These are phyloP conservation scores for Strigops habroptila DNA, from an alignment of 2,113 vertebrate species.

Conservation along the genomic window DNA sequence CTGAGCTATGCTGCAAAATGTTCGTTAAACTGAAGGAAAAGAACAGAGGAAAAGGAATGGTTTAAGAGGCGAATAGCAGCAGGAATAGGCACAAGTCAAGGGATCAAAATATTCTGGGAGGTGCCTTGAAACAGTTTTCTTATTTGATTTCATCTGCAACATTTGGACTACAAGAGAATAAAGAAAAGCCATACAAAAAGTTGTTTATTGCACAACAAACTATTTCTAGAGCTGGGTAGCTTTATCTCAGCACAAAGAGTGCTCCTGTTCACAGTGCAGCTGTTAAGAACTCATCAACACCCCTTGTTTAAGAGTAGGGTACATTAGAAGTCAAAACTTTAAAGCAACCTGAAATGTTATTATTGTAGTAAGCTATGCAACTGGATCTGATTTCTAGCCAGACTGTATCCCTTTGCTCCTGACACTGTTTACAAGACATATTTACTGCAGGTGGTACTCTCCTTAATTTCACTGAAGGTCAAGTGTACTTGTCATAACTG, in stretches of 20 bases:
- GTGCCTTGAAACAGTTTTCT: background rate
- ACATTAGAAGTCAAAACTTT: constrained; percentile 10
- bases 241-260: background rate
- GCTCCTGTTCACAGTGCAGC: constrained; percentile 31
- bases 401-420: constrained; percentile 6
- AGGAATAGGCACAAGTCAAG: background rate
- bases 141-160: background rate
- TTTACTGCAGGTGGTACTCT: constrained; percentile 54
- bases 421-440: constrained; percentile 35
- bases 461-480: constrained; percentile 54
- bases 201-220: background rate
- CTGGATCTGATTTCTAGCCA: constrained; percentile 30
- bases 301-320: background rate
- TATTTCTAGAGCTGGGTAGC: background rate
- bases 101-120: background rate
- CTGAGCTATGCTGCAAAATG: background rate
- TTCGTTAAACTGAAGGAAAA: background rate
- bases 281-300: constrained; percentile 33
- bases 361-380: background rate
- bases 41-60: background rate
- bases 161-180: background rate
- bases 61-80: background rate
- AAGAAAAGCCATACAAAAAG: background rate
- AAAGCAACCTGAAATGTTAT: background rate
- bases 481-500: constrained; percentile 59